These are phyloP conservation scores for Gadopsis bispinosus DNA, from an alignment of 2,797 vertebrate genomes.

Conservation along the genomic window DNA sequence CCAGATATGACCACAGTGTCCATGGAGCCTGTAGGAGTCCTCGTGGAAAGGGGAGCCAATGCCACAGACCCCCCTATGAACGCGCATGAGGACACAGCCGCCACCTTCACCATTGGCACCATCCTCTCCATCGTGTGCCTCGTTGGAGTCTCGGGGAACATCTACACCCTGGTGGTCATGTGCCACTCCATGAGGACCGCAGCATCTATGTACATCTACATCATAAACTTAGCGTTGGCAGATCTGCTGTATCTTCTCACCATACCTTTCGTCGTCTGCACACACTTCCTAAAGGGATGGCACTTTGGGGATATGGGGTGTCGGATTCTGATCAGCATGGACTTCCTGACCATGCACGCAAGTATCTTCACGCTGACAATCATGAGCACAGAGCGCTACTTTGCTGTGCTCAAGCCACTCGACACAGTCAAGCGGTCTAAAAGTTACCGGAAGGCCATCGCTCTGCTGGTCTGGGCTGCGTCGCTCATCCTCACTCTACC, in stretches of 20 bases:
- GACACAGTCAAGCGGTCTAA: conserved; percentile 93
- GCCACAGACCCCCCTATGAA: conserved; percentile 64
- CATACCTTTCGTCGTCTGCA: conserved; percentile 93
- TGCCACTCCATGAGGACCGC: conserved; percentile 91
- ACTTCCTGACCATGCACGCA: conserved; percentile 95
- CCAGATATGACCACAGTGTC: conserved; percentile 80
- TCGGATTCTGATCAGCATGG: conserved; percentile 90
- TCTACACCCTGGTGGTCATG: conserved; percentile 95
- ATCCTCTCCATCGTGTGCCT: conserved; percentile 93
- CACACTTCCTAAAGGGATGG: conserved; percentile 92
- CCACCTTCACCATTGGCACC: conserved; percentile 88
- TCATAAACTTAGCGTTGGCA: conserved; percentile 92
- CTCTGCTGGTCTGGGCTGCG: conserved; percentile 89
- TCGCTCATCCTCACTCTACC: conserved; percentile 91
- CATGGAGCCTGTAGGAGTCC: conserved; percentile 76
- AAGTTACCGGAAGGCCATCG: conserved; percentile 92
- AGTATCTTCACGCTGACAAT: conserved; percentile 94
- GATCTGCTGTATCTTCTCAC: conserved; percentile 93
- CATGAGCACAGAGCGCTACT: conserved; percentile 95
- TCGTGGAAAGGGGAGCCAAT: conserved; percentile 80
- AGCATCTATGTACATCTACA: conserved; percentile 95
- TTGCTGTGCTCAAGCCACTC: conserved; percentile 92
- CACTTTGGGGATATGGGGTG: conserved; percentile 92
- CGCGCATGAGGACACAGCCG: conserved; percentile 85
- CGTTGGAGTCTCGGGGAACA: conserved; percentile 89